These are phyloP conservation scores for Cancer borealis DNA, from an alignment of 2,888 invertebrate species.

Conservation along the genomic window DNA sequence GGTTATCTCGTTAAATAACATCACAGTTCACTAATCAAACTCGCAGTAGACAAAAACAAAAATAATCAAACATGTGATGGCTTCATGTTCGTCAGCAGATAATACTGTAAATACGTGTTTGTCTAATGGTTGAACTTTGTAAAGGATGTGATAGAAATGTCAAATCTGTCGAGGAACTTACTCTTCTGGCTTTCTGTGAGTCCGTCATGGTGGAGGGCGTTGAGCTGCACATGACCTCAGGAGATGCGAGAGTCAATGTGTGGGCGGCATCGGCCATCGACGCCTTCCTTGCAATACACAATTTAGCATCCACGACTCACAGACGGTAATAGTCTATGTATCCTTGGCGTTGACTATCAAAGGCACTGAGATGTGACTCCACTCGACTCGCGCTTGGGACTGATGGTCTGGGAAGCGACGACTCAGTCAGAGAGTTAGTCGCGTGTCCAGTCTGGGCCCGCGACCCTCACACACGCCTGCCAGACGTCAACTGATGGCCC, in stretches of 20 bases:
- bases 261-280: conserved; percentile 23
- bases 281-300: neutral
- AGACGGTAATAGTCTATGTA: neutral
- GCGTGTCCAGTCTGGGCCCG: conserved; percentile 46
- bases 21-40: neutral
- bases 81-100: neutral
- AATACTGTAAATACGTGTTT: neutral
- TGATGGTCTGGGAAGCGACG: conserved; percentile 14
- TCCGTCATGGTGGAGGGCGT: conserved; percentile 60
- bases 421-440: conserved; percentile 49
- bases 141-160: neutral
- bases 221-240: conserved; percentile 57
- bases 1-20: neutral
- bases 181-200: conserved; percentile 58
- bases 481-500: conserved; percentile 67
- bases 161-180: conserved; percentile 13
- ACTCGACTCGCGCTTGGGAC: neutral
- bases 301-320: neutral
- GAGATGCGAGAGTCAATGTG: neutral
- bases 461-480: conserved; percentile 58
- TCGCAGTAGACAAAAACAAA: neutral
- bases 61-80: neutral
- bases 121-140: neutral
- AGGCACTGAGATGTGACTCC: conserved; percentile 32
- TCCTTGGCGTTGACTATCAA: neutral